phyloP scores from a whole-genome alignment of 2,113 vertebrate genomes.

The Smithornis capensis region DNA sequence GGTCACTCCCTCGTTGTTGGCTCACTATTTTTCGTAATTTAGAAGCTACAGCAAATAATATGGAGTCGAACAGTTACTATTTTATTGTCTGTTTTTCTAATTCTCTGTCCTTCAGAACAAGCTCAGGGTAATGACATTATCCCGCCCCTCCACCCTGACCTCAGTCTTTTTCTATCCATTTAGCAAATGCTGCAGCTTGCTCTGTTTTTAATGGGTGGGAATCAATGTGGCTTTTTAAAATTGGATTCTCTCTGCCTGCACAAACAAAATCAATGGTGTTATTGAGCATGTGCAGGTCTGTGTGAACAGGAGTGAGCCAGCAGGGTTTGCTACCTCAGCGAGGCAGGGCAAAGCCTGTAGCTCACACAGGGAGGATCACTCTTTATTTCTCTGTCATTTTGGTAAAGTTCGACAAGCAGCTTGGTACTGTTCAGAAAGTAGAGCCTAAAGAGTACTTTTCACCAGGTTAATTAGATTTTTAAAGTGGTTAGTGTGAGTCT shows the following conservation, averaged over 20 bases:
- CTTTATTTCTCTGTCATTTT: not conserved
- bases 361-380: not conserved
- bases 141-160: conserved; percentile 29
- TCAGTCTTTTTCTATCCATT: conserved; percentile 53
- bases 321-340: conserved; percentile 4
- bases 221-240: conserved; percentile 65
- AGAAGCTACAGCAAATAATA: not conserved
- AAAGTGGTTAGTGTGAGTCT: not conserved
- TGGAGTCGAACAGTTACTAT: not conserved
- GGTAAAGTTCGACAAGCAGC: not conserved
- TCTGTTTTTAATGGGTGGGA: conserved; percentile 56
- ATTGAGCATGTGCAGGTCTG: conserved; percentile 51
- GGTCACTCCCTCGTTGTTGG: not conserved
- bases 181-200: conserved; percentile 50
- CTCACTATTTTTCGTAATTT: conserved; percentile 25
- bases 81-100: conserved; percentile 2
- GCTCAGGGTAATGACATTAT: conserved; percentile 10
- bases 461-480: not conserved
- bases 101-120: not conserved
- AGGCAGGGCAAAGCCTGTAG: conserved; percentile 15
- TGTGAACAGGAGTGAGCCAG: not conserved
- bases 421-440: not conserved
- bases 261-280: conserved; percentile 67
- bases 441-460: not conserved
- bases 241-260: conserved; percentile 58